Conservation (phyloP, 2,888 invertebrate species). For the Ormia ochracea region DNA sequence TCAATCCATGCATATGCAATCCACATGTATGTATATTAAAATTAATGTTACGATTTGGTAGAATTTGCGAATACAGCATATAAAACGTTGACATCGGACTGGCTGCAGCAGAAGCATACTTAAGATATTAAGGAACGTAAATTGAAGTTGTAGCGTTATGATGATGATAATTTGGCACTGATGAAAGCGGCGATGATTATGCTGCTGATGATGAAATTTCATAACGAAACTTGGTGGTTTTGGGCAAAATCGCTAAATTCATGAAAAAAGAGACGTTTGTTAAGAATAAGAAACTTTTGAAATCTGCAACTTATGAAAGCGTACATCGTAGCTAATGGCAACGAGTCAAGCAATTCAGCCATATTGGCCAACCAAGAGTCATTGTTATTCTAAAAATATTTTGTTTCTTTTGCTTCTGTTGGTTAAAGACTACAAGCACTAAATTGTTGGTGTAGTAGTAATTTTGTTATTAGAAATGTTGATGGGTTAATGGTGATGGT, state of each 20-base stretch:
- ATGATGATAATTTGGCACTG: not conserved
- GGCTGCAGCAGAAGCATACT: not conserved
- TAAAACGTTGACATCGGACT: not conserved
- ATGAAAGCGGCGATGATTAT: not conserved
- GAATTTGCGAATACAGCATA: not conserved
- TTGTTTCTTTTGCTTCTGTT: slow-evolving; percentile 16
- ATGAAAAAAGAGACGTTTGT: not conserved
- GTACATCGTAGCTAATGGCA: not conserved
- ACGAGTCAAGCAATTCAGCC: not conserved
- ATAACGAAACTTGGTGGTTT: not conserved
- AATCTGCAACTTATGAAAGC: slow-evolving; percentile 25
- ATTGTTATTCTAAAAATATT: slow-evolving; percentile 15
- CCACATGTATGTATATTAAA: not conserved
- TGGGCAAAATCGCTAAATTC: slow-evolving; percentile 16
- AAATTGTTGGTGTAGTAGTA: not conserved
- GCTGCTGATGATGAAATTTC: slow-evolving; percentile 13
- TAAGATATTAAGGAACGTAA: not conserved
- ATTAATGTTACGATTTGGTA: not conserved
- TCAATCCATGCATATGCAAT: too few species aligned
- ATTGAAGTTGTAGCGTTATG: slow-evolving; percentile 14
- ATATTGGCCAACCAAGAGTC: slow-evolving; percentile 47
- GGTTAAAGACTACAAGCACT: slow-evolving; percentile 8
- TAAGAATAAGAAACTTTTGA: slow-evolving; percentile 33
- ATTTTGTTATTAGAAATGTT: not conserved
- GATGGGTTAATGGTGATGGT: too few species aligned